Evolutionary conservation across 2,888 invertebrate species (phyloP).

Genomic region (Leistus spinibarbis): DNA sequence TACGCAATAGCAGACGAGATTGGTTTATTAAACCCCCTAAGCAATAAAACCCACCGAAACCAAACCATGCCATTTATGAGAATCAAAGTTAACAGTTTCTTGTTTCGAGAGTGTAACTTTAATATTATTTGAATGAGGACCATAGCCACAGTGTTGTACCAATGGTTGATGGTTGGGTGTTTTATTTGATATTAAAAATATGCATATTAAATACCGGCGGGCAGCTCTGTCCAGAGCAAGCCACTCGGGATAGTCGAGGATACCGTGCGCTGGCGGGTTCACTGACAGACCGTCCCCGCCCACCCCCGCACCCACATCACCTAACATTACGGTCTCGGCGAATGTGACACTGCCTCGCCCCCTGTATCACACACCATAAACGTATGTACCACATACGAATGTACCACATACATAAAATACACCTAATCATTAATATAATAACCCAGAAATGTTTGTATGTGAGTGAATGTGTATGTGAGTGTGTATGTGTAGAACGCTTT

Average conservation of each 20-base stretch:
- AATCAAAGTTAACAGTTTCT: constrained; percentile 5
- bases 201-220: constrained; percentile 23
- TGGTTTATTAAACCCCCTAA: constrained; percentile 20
- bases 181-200: constrained; percentile 10
- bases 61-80: constrained; percentile 35
- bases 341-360: constrained; percentile 56
- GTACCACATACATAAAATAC: background rate
- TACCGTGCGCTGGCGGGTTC: constrained; percentile 62
- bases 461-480: no score
- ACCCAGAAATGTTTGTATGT: no score
- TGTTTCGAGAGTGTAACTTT: background rate
- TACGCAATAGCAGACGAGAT: constrained; percentile 18
- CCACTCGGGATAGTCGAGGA: constrained; percentile 66
- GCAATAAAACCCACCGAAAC: constrained; percentile 25
- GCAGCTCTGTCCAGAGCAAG: constrained; percentile 51
- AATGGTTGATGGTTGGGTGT: constrained; percentile 17
- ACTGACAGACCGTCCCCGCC: constrained; percentile 63
- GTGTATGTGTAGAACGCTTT: no score
- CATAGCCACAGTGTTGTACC: constrained; percentile 2
- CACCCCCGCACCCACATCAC: constrained; percentile 52
- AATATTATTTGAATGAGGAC: background rate
- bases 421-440: background rate
- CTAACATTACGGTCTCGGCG: constrained; percentile 50
- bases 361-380: constrained; percentile 42
- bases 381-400: background rate